Percentiles rank a stretch among this genome's conserved stretches.
Conservation (phyloP, 2,888 invertebrate species). For the Apamea anceps region DNA sequence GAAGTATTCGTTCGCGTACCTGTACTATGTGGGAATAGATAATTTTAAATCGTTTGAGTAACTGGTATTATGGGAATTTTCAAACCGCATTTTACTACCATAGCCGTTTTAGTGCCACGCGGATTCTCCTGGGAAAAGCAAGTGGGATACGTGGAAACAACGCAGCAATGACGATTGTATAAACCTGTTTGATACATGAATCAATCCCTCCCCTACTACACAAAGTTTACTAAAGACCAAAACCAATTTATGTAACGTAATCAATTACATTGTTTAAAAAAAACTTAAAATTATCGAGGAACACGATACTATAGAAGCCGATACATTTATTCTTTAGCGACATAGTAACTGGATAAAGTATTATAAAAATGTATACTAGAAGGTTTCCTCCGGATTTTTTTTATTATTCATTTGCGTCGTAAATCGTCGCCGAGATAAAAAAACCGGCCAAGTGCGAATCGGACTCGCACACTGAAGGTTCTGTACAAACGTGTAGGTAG, state of each 20-base stretch:
- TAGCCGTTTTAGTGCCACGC: neutral
- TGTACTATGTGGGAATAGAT: neutral
- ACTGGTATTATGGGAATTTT: neutral
- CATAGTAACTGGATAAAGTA: conserved; percentile 11
- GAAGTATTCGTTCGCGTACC: conserved; percentile 16
- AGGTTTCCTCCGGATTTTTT: conserved; percentile 1
- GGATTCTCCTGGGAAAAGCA: neutral
- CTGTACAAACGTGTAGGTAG: too few species aligned
- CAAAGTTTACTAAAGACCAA: neutral
- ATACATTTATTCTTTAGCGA: conserved; percentile 13
- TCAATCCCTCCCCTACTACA: neutral
- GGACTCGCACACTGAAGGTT: too few species aligned
- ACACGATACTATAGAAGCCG: neutral
- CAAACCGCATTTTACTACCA: neutral
- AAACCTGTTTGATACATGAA: neutral
- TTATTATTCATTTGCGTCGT: conserved; percentile 51
- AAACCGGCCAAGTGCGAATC: too few species aligned
- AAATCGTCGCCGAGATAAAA: conserved; percentile 46
- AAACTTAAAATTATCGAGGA: conserved; percentile 7
- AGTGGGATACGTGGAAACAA: neutral
- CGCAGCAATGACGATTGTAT: neutral
- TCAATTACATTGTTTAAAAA: conserved; percentile 9
- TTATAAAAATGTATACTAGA: conserved; percentile 7
- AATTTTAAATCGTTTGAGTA: neutral
- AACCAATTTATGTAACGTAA: neutral